phyloP scores from a whole-genome alignment of 2,113 vertebrate genomes.

The Leiothrix lutea region DNA sequence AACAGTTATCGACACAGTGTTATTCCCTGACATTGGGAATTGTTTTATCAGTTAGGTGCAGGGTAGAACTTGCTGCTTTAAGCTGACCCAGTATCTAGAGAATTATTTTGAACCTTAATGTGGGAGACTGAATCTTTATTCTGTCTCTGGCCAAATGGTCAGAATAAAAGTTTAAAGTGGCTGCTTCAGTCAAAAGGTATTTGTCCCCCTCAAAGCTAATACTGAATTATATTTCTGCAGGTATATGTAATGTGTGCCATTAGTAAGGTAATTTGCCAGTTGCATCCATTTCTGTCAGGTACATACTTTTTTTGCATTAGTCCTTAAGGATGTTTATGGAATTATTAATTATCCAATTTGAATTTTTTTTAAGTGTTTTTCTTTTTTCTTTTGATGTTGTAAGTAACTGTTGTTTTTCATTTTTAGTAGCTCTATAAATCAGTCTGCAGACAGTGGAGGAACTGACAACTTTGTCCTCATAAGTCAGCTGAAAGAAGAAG shows the following conservation, averaged over 20 bases:
- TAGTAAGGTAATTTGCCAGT: constrained; percentile 81
- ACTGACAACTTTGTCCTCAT: constrained; percentile 99
- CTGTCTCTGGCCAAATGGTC: constrained; percentile 63
- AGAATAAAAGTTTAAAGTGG: constrained; percentile 65
- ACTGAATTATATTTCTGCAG: constrained; percentile 80
- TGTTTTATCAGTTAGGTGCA: not conserved
- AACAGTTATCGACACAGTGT: not conserved
- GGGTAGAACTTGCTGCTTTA: constrained; percentile 46
- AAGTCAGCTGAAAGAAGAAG: constrained; percentile 99
- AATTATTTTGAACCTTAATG: constrained; percentile 42
- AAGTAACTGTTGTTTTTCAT: constrained; percentile 53
- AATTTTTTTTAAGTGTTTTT: not conserved
- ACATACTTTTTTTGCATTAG: constrained; percentile 79
- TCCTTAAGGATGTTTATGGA: constrained; percentile 76
- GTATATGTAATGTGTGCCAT: constrained; percentile 80
- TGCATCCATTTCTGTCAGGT: constrained; percentile 79
- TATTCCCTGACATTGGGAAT: not conserved
- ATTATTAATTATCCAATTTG: constrained; percentile 71
- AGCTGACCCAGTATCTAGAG: constrained; percentile 5
- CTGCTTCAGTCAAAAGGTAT: constrained; percentile 70
- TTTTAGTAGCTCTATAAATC: constrained; percentile 95
- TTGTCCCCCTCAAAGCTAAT: constrained; percentile 76
- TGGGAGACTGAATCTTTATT: constrained; percentile 48
- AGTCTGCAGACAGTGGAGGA: constrained; percentile 96
- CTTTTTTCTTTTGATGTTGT: not conserved